Evolutionary conservation across 2,888 invertebrate species (phyloP).

Genomic region (Mylabris sibirica): DNA sequence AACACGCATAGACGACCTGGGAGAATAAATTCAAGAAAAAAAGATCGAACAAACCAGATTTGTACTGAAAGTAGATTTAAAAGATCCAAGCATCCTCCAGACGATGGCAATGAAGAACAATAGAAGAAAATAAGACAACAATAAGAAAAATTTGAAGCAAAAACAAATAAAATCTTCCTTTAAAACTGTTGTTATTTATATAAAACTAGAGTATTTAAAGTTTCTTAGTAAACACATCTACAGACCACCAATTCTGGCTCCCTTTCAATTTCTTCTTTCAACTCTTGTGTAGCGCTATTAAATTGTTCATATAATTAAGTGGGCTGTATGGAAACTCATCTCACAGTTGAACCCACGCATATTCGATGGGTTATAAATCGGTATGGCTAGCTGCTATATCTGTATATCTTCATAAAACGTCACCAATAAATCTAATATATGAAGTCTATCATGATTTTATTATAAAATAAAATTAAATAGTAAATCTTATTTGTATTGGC

Average conservation of each 20-base stretch:
- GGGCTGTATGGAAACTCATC: conserved; percentile 3
- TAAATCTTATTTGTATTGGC: too few relatives aligned
- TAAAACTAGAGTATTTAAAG: neutral
- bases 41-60: too few relatives aligned
- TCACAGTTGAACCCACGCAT: neutral
- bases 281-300: neutral
- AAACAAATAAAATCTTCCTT: neutral
- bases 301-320: conserved; percentile 3
- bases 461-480: neutral
- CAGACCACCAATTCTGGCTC: neutral
- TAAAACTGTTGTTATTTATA: neutral
- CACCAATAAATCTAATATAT: neutral
- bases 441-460: neutral
- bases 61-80: neutral
- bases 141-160: neutral
- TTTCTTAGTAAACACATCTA: neutral
- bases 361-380: neutral
- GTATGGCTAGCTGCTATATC: neutral
- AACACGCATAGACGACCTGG: neutral
- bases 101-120: too few relatives aligned
- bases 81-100: neutral
- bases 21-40: too few relatives aligned
- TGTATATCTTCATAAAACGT: neutral
- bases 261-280: neutral
- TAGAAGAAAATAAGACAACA: neutral